Evolutionary conservation across 1,140 invertebrate genomes (phyloP).

Genomic region (Venustaconcha ellipsiformis): DNA sequence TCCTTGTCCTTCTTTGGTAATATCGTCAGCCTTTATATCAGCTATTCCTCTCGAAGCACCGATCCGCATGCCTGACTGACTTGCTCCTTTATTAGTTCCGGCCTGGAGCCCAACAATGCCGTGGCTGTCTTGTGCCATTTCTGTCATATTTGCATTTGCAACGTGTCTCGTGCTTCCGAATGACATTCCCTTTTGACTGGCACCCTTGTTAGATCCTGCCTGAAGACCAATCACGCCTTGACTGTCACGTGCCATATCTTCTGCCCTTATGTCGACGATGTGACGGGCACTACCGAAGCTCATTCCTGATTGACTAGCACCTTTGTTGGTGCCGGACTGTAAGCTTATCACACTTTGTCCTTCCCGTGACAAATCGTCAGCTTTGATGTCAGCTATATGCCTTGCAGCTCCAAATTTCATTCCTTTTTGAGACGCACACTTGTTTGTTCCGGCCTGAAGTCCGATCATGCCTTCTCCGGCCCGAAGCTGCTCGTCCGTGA

Average conservation of each 20-base stretch:
- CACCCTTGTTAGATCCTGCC: constrained; percentile 90
- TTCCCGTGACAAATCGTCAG: constrained; percentile 46
- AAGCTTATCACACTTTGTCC: constrained; percentile 91
- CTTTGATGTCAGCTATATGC: constrained; percentile 60
- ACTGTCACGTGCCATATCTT: constrained; percentile 76
- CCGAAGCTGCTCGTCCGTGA: constrained; percentile 87
- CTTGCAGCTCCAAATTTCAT: constrained; percentile 55
- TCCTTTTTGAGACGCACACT: constrained; percentile 72
- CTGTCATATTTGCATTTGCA: constrained; percentile 45
- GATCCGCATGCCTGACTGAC: constrained; percentile 55
- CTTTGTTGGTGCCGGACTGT: constrained; percentile 94
- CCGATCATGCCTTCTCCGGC: constrained; percentile 92
- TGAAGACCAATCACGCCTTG: constrained; percentile 92
- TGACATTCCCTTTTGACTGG: constrained; percentile 75
- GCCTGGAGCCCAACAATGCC: constrained; percentile 90
- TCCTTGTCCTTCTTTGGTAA: constrained; percentile 74
- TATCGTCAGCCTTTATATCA: constrained; percentile 55
- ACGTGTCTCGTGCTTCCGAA: constrained; percentile 57
- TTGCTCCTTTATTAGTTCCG: constrained; percentile 84
- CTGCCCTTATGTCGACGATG: constrained; percentile 73
- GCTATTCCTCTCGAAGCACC: constrained; percentile 56
- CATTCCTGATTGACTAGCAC: constrained; percentile 90
- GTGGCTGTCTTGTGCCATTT: constrained; percentile 73
- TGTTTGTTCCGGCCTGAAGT: constrained; percentile 80
- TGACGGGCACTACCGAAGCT: constrained; percentile 93